Base-by-base conservation (phyloP, 1,140 invertebrate species). In the Apocrypta bakeri region DNA sequence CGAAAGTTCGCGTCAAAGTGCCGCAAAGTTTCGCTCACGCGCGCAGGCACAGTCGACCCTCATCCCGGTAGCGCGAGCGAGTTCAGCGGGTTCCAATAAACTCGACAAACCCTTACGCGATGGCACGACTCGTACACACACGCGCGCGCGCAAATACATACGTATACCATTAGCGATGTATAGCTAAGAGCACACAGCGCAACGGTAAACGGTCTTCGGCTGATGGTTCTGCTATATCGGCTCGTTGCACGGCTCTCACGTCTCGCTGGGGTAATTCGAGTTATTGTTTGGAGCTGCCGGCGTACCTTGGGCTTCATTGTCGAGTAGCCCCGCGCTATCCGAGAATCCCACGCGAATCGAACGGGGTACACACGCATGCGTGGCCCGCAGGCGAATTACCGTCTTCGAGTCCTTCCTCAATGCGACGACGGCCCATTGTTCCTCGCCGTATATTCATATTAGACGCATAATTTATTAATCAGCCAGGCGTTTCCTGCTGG, bases 261-360 rank as follows among this genome's bases (percentile, higher is more conserved):
- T 77, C 74, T 77, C 69, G 27, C 6, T 48, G 31, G 21, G 61
- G 31, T 78, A 78, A 78, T 78, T 69, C 37, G 37, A 78, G 63
- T 68, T 29, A 78, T 74, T 74, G 37, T 68, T 64, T 66, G 71
- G 17, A 31, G 31, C 31, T n/a, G 63, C 31, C n/a, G 33, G 25
- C 11, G 40, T 24, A 7, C 37, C 17, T 11, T 21, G 17, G 64
- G 42, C 37, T 78, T 69, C 76, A 48, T 48, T 69, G 76, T 69
- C 76, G 21, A 37, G 25, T 1, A 27, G 56, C 27, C 33, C 21
- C 21, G 8, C 17, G 27, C 25, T n/a, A 64, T 1, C n/a, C 21
- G 69, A 40, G 69, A 40, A 24, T 72, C n/a, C 21, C 25, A 25
- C 69, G 37, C 69, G 69, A 40, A 72, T 72, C 24, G 69, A 72